A percentile compares a stretch with the other conserved stretches of the same genome.
Conservation (phyloP, 1,140 invertebrate species). For the Ceratosolen solmsi region DNA sequence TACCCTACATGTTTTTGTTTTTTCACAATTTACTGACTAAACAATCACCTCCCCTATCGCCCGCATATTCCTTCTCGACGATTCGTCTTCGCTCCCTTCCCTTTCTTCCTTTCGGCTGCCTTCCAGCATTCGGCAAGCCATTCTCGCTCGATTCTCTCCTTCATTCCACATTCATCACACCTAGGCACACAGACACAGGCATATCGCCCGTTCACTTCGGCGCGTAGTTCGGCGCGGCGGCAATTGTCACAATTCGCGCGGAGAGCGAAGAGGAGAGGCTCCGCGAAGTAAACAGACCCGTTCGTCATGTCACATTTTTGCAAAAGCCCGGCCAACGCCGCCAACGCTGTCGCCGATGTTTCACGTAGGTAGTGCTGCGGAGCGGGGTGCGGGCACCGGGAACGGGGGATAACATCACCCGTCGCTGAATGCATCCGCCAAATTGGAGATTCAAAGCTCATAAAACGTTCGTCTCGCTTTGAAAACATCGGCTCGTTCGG, state of each 20-base stretch:
- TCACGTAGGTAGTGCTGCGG: neutral
- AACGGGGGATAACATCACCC: neutral
- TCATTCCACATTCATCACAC: neutral
- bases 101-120: slow-evolving; percentile 9
- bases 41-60: neutral
- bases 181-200: too few species aligned
- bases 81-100: neutral
- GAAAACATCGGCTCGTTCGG: slow-evolving; percentile 20
- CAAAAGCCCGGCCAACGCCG: neutral
- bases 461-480: slow-evolving; percentile 27
- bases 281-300: neutral
- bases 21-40: slow-evolving; percentile 27
- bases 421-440: neutral
- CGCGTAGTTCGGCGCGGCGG: neutral
- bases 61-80: slow-evolving; percentile 12
- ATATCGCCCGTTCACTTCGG: neutral
- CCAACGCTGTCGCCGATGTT: neutral
- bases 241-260: neutral
- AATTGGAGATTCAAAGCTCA: slow-evolving; percentile 16
- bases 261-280: neutral
- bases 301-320: neutral
- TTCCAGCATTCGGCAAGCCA: slow-evolving; percentile 39
- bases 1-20: neutral
- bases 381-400: too few species aligned
- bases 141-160: neutral